phyloP scores from a whole-genome alignment of 2,113 vertebrate species.

The Pterocles orientalis region DNA sequence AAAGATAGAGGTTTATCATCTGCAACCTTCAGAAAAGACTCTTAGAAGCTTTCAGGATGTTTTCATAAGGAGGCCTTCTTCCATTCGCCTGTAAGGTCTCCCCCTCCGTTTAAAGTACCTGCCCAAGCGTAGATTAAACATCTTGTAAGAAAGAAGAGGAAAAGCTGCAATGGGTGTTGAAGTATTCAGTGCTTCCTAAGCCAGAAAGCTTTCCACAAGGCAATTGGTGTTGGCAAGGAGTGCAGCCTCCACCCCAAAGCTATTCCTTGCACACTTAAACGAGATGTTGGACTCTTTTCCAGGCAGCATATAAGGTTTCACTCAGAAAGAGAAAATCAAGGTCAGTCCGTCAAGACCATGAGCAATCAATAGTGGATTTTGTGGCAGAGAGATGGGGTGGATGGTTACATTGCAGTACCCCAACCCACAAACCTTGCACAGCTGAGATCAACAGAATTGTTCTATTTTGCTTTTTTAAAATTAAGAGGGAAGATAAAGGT shows the following conservation, averaged over 20 bases:
- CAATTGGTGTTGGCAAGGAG: conserved; percentile 46
- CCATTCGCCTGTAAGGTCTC: background rate
- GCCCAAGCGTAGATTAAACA: background rate
- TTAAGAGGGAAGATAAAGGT: background rate
- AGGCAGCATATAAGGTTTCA: conserved; percentile 30
- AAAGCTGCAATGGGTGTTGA: conserved; percentile 3
- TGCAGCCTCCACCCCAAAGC: conserved; percentile 31
- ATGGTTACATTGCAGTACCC: background rate
- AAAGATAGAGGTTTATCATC: background rate
- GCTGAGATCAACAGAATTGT: background rate
- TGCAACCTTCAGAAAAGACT: background rate
- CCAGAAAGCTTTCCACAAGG: conserved; percentile 54
- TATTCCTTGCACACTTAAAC: conserved; percentile 41
- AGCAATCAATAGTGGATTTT: conserved; percentile 3
- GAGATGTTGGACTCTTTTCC: conserved; percentile 34
- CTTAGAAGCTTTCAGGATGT: background rate
- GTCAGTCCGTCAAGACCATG: background rate
- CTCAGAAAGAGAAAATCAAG: conserved; percentile 30
- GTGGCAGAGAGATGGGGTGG: background rate
- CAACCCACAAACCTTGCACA: background rate
- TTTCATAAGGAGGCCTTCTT: background rate
- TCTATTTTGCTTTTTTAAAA: background rate
- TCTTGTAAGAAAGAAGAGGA: background rate
- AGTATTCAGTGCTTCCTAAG: conserved; percentile 10
- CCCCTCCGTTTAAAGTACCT: background rate